A percentile compares a stretch with the other conserved stretches of the same genome.
phyloP scores from a whole-genome alignment of 2,888 invertebrate species.

The Enchytraeus crypticus region DNA sequence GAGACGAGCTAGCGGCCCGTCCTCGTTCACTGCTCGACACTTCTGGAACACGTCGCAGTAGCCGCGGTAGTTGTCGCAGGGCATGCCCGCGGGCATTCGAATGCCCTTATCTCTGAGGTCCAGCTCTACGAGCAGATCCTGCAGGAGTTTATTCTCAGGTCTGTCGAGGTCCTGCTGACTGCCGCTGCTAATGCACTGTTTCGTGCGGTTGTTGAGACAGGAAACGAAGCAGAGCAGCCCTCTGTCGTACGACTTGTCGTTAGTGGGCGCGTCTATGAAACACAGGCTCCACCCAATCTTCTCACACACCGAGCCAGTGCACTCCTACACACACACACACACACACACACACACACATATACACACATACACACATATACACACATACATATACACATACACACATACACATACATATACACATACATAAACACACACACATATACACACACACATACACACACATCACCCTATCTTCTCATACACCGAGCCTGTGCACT shows the following conservation, averaged over 20 bases:
- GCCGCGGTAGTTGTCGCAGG: slow-evolving; percentile 94
- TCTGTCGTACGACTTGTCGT: slow-evolving; percentile 20
- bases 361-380: too few species aligned
- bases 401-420: too few species aligned
- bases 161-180: slow-evolving; percentile 18
- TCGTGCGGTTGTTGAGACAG: slow-evolving; percentile 53
- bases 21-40: slow-evolving; percentile 95
- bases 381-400: too few species aligned
- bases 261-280: slow-evolving; percentile 52
- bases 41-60: slow-evolving; percentile 99
- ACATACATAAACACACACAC: too few species aligned
- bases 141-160: slow-evolving; percentile 25
- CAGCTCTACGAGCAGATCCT: slow-evolving; percentile 9
- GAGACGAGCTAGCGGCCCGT: slow-evolving; percentile 88
- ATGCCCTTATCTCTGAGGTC: slow-evolving; percentile 5
- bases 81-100: slow-evolving; percentile 59
- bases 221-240: slow-evolving; percentile 79
- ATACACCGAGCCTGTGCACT: too few species aligned
- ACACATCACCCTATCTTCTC: too few species aligned
- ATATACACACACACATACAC: too few species aligned
- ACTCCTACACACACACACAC: slow-evolving; percentile 56
- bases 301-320: slow-evolving; percentile 87
- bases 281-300: slow-evolving; percentile 90
- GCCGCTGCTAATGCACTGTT: slow-evolving; percentile 55
- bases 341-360: not conserved